These are phyloP conservation scores for Apotomis capreana DNA, from an alignment of 2,888 invertebrate species.

Conservation along the genomic window DNA sequence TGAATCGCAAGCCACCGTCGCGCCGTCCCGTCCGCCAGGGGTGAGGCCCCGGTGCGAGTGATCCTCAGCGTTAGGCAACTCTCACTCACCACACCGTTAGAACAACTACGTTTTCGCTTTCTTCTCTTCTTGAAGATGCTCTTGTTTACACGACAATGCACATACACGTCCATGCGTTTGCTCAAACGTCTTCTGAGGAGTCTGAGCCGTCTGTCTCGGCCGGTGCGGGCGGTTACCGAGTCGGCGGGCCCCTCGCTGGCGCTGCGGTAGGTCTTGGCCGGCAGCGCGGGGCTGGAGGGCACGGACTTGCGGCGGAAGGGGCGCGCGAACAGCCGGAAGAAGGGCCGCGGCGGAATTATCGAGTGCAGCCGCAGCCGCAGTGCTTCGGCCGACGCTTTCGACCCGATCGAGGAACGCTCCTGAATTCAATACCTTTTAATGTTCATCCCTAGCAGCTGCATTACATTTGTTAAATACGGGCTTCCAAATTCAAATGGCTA, in stretches of 20 bases:
- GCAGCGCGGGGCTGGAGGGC: slow-evolving; percentile 85
- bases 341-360: slow-evolving; percentile 81
- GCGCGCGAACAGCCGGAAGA: slow-evolving; percentile 86
- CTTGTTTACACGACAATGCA: slow-evolving; percentile 72
- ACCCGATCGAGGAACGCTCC: slow-evolving; percentile 82
- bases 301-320: slow-evolving; percentile 88
- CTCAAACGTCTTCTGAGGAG: slow-evolving; percentile 71
- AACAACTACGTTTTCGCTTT: slow-evolving; percentile 62
- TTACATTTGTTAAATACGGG: no score
- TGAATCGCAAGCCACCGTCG: slow-evolving; percentile 30
- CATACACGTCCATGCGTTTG: slow-evolving; percentile 77
- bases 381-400: slow-evolving; percentile 77
- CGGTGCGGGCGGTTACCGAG: slow-evolving; percentile 71
- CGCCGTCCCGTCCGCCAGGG: slow-evolving; percentile 16
- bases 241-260: slow-evolving; percentile 80
- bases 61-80: slow-evolving; percentile 59
- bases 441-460: no score
- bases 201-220: slow-evolving; percentile 67
- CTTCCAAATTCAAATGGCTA: no score
- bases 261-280: slow-evolving; percentile 80
- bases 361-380: slow-evolving; percentile 83
- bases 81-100: slow-evolving; percentile 81
- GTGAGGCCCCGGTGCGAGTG: slow-evolving; percentile 22
- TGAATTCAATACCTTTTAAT: slow-evolving; percentile 50
- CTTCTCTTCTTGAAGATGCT: slow-evolving; percentile 62